Conservation (phyloP, 2,113 vertebrate species). For the Rhea pennata region DNA sequence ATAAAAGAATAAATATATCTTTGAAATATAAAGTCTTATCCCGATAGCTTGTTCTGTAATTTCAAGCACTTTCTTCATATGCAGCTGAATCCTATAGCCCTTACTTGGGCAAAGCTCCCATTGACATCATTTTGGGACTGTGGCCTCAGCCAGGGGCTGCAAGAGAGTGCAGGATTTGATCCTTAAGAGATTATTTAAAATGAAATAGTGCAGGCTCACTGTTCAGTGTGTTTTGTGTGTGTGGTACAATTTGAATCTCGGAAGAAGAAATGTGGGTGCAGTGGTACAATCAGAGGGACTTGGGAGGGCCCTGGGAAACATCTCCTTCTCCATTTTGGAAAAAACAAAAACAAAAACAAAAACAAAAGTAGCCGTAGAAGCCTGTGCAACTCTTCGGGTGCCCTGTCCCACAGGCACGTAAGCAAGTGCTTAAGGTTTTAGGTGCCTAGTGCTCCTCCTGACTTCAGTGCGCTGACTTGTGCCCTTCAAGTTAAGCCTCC, state of each 20-base stretch:
- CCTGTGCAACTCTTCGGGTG: neutral
- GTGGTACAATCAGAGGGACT: rapidly evolving
- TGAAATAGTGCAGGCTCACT: neutral
- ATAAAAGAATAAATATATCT: neutral
- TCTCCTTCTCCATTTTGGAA: neutral
- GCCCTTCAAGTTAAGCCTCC: neutral
- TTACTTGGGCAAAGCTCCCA: neutral
- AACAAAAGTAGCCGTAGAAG: neutral
- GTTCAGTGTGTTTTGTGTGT: neutral
- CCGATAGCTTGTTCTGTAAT: neutral
- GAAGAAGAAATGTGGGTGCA: neutral
- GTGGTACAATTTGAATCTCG: neutral
- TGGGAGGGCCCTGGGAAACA: neutral
- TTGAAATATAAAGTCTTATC: conserved; percentile 16
- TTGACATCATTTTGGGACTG: neutral
- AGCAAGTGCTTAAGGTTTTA: neutral
- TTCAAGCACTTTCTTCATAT: neutral
- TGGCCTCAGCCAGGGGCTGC: neutral
- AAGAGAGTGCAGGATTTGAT: neutral
- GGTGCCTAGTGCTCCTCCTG: rapidly evolving
- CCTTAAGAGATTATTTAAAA: neutral
- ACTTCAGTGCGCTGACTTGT: neutral
- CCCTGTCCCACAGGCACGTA: neutral
- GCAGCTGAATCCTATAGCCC: neutral
- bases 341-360: no score